A percentile compares a stretch with the other conserved stretches of the same genome.
phyloP scores from a whole-genome alignment of 2,797 vertebrate genomes.

The Melanotaenia maccullochi region DNA sequence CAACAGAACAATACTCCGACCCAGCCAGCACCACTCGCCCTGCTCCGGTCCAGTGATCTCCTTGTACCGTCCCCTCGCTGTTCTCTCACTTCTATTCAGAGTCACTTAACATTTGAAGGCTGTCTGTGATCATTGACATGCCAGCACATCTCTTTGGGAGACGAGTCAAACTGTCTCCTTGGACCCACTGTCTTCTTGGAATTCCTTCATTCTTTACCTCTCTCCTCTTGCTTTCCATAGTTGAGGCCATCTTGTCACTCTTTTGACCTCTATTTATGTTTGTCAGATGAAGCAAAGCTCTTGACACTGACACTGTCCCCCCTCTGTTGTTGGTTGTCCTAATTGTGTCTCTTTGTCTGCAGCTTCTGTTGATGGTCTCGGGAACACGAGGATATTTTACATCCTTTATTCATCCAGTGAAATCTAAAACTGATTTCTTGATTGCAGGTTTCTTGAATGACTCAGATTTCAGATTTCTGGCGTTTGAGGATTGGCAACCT shows the following conservation, averaged over 20 bases:
- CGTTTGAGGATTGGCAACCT: no score
- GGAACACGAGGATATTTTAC: no score
- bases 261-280: conserved; percentile 36
- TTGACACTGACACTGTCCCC: background rate
- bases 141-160: conserved; percentile 72
- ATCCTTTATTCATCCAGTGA: no score
- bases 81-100: conserved; percentile 67
- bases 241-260: conserved; percentile 25
- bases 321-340: conserved; percentile 16
- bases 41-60: conserved; percentile 66
- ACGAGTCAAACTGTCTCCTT: conserved; percentile 64
- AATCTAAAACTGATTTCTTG: no score
- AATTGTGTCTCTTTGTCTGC: conserved; percentile 20
- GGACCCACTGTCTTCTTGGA: conserved; percentile 36
- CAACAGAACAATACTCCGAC: conserved; percentile 61
- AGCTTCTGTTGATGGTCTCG: background rate
- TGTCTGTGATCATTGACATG: conserved; percentile 68
- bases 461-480: no score
- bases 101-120: conserved; percentile 64
- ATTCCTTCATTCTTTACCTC: conserved; percentile 52
- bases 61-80: conserved; percentile 51
- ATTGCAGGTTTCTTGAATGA: no score
- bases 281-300: conserved; percentile 29
- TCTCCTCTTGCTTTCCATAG: conserved; percentile 46
- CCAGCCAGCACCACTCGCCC: conserved; percentile 61